Evolutionary conservation across 92 coral and sea anemone genomes (phyloP), one percentile per base, ranked within the genome.

Genomic region (Anthopleura xanthogrammica): DNA sequence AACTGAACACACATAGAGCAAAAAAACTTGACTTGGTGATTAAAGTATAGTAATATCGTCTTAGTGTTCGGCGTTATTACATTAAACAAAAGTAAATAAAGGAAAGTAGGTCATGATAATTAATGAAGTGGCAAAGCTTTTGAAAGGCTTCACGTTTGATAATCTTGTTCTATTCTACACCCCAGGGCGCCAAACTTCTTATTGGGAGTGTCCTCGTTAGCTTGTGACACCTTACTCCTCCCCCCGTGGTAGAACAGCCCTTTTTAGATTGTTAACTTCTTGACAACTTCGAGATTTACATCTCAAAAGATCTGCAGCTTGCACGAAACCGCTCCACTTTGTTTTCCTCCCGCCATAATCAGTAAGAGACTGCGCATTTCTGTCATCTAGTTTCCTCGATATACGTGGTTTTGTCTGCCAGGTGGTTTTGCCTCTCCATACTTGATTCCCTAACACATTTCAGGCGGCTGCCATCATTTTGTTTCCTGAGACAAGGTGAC

Each of bases 241-340:
- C 84, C 66, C 72, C 75, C 4, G 24, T 81, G 78, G 14, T 75
- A 75, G 22, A 70, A 36, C 40, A 68, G 84, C 56, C 66, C 84
- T 24, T 66, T 57, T 41, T 43, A 81, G 84, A 81, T 81, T 48
- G 77, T 81, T 81, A 81, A 81, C 87, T 84, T 65, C 87, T 84
- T 84, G 87, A 66, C 87, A 77, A 77, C 82, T 29, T 65, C 56
- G 57, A 84, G 87, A 84, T 84, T 84, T 84, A 82, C 77, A 84
- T 84, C 87, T 58, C 70, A 64, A 84, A 77, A 24, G 24, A 12
- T 36, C 43, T 24, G 65, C 87, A 84, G 80, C 87, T 77, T 65
- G 76, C 87, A 84, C 87, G 82, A 76, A 84, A 84, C 82, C 82
- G 68, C 72, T 46, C 2, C 17, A 6, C 64, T 64, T 81, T 70